Percentiles rank a stretch among this genome's conserved stretches.
Evolutionary conservation across 92 coral and sea anemone genomes (phyloP).

Genomic region (Palythoa grandiflora): DNA sequence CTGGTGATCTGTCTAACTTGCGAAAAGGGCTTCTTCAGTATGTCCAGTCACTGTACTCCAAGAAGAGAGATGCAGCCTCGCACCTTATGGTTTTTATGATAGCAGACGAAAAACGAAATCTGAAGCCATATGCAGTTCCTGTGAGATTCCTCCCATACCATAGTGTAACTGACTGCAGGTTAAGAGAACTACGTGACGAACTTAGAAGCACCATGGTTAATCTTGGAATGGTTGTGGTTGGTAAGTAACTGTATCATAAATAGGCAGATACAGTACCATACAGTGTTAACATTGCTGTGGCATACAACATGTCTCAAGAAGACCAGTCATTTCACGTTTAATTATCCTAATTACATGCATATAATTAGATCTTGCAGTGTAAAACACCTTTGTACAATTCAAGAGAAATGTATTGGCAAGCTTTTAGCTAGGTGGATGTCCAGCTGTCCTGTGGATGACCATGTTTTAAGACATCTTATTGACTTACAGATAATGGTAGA

Average conservation of each 20-base stretch:
- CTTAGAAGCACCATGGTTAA: slow-evolving; percentile 20
- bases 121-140: slow-evolving; percentile 60
- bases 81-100: slow-evolving; percentile 55
- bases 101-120: slow-evolving; percentile 25
- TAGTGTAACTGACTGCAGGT: slow-evolving; percentile 19
- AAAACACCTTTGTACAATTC: too few species aligned
- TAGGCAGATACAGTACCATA: background rate
- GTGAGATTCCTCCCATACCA: slow-evolving; percentile 40
- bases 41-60: slow-evolving; percentile 6
- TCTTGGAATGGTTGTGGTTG: slow-evolving; percentile 47
- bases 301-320: too few species aligned
- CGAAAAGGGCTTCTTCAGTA: slow-evolving; percentile 26
- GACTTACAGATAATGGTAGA: too few species aligned
- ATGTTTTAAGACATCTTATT: too few species aligned
- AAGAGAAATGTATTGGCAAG: too few species aligned
- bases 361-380: too few species aligned
- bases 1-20: background rate
- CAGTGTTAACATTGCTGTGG: too few species aligned
- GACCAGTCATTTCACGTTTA: too few species aligned
- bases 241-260: background rate
- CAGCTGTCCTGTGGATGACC: too few species aligned
- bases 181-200: slow-evolving; percentile 31
- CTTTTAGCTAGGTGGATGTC: too few species aligned
- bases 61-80: slow-evolving; percentile 37
- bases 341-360: too few species aligned